A percentile compares a stretch with the other conserved stretches of the same genome.
phyloP scores from a whole-genome alignment of 2,797 vertebrate species.

The Sebastes steindachneri region DNA sequence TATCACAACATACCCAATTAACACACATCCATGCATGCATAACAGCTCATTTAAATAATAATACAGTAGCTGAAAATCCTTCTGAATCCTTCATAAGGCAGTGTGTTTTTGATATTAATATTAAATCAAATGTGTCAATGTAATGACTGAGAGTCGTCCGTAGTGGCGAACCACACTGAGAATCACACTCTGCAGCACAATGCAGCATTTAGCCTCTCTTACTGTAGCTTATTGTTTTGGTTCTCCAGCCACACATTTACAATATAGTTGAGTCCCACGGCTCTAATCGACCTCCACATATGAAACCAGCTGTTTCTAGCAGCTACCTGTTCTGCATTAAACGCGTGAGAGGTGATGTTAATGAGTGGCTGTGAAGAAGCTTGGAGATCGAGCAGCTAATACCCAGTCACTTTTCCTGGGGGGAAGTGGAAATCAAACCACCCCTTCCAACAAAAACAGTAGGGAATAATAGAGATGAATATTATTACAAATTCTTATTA shows the following conservation, averaged over 20 bases:
- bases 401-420: neutral
- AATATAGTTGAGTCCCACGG: neutral
- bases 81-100: neutral
- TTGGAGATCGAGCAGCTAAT: neutral
- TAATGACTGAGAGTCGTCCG: neutral
- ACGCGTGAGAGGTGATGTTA: neutral
- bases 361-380: neutral
- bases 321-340: neutral
- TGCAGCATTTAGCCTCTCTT: neutral
- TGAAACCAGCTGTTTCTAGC: neutral
- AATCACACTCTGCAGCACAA: neutral
- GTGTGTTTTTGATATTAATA: neutral
- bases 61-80: neutral
- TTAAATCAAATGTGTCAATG: neutral
- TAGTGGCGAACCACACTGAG: neutral
- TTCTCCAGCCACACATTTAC: neutral
- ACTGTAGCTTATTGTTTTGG: neutral
- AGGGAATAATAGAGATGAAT: neutral
- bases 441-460: neutral
- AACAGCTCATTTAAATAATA: constrained; percentile 4
- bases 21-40: neutral
- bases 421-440: neutral
- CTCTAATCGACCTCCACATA: neutral
- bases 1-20: constrained; percentile 11
- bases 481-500: neutral